Percentiles rank a stretch among this genome's conserved stretches.
phyloP scores from a whole-genome alignment of 2,888 invertebrate species.

The Cerceris ruficornis region DNA sequence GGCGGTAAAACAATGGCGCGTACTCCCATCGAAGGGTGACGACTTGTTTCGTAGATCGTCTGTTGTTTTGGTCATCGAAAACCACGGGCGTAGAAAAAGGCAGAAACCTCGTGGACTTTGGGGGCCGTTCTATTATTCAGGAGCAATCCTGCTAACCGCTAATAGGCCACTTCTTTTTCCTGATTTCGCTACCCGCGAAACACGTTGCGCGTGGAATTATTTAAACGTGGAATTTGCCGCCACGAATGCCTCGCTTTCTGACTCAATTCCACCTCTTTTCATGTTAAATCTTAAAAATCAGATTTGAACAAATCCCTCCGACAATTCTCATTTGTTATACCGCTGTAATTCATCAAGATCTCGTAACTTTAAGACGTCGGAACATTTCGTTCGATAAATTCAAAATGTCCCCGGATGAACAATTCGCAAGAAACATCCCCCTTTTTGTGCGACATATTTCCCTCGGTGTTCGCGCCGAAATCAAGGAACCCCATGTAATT shows the following conservation, averaged over 20 bases:
- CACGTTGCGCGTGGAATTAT: constrained; percentile 1
- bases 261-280: not conserved
- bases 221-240: not conserved
- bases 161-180: not conserved
- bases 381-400: too few relatives aligned
- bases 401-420: too few relatives aligned
- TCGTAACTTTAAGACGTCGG: too few relatives aligned
- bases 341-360: too few relatives aligned
- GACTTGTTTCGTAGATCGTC: constrained; percentile 6
- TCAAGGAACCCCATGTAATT: too few relatives aligned
- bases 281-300: not conserved
- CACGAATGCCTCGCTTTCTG: not conserved
- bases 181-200: not conserved
- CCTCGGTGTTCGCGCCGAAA: too few relatives aligned
- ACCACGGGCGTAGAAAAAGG: constrained; percentile 41
- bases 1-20: constrained; percentile 54
- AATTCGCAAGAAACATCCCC: too few relatives aligned
- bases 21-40: constrained; percentile 39
- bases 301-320: not conserved
- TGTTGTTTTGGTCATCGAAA: constrained; percentile 74
- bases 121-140: constrained; percentile 73
- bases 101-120: too few relatives aligned
- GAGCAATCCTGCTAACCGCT: not conserved
- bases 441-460: too few relatives aligned
- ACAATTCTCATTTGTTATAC: too few relatives aligned